Evolutionary conservation across 2,113 vertebrate species (phyloP), one percentile per base, ranked within the genome.

Genomic region (Dendrocopos noguchii): DNA sequence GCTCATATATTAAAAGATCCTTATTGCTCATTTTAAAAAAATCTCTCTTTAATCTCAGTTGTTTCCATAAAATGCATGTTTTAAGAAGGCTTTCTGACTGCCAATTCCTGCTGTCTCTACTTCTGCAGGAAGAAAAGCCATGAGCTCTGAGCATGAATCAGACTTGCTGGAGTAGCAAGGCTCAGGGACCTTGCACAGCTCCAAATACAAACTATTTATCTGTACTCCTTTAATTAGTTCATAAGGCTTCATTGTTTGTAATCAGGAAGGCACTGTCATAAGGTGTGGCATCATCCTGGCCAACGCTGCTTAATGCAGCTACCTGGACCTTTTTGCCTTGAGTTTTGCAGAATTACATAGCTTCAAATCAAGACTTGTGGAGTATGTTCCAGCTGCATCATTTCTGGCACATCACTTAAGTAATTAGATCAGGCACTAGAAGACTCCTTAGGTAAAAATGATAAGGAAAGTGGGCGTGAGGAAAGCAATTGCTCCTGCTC

Each of bases 301-400:
- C 78, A 59, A 0, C 1, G 0, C 84, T 3, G 15, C 61, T 74
- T 89, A 57, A 63, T 91, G 91, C 91, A 76, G 76, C 68, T 72
- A 3, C 93, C 61, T 72, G 93, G 79, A 75, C 94, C 79, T 91
- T 50, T 44, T 91, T 0, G 5, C 91, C 94, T 93, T 90, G 90
- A 83, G 80, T 95, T 96, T 95, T 94, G 52, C 39, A 80, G 87
- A 84, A 90, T 93, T 90, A 22, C 83, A 31, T 25, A 59, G 82
- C 80, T 94, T 91, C 79, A 84, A 55, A 94, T 95, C 50, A 84
- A 65, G 82, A 61, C 76, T 61, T 83, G 80, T 63, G 70, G 50
- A 78, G 11, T 68, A 20, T 75, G 55, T 91, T 57, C 61, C 85
- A 78, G 65, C 82, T 90, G 76, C 85, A 80, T 87, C 87, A 44